phyloP scores from a whole-genome alignment of 2,113 vertebrate genomes.

The Mionectes macconnelli region DNA sequence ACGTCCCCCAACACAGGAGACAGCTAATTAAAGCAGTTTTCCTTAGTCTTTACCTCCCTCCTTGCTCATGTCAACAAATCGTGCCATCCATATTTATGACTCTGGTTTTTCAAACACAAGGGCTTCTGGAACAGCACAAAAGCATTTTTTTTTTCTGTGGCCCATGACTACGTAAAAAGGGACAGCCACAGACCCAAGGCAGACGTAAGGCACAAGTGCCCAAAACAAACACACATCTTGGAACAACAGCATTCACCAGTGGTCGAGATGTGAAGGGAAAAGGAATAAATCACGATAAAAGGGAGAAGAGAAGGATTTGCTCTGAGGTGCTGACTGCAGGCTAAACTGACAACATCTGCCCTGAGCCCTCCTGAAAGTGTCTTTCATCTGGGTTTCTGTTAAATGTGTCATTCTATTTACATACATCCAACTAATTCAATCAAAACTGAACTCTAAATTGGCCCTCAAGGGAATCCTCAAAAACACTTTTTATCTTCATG shows the following conservation, averaged over 20 bases:
- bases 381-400: constrained; percentile 47
- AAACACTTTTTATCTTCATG: constrained; percentile 50
- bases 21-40: neutral
- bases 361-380: neutral
- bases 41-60: neutral
- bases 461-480: constrained; percentile 45
- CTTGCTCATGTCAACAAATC: neutral
- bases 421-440: constrained; percentile 59
- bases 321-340: constrained; percentile 18
- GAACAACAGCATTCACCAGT: neutral
- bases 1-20: neutral
- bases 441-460: constrained; percentile 62
- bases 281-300: neutral
- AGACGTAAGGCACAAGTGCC: neutral
- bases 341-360: neutral
- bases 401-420: constrained; percentile 33
- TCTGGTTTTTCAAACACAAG: neutral
- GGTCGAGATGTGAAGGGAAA: neutral
- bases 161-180: neutral
- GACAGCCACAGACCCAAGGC: neutral
- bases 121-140: neutral
- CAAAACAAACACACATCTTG: neutral
- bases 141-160: neutral
- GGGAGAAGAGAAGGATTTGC: neutral
- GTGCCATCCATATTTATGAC: neutral